Evolutionary conservation across 2,888 invertebrate genomes (phyloP).

Genomic region (Thera britannica): DNA sequence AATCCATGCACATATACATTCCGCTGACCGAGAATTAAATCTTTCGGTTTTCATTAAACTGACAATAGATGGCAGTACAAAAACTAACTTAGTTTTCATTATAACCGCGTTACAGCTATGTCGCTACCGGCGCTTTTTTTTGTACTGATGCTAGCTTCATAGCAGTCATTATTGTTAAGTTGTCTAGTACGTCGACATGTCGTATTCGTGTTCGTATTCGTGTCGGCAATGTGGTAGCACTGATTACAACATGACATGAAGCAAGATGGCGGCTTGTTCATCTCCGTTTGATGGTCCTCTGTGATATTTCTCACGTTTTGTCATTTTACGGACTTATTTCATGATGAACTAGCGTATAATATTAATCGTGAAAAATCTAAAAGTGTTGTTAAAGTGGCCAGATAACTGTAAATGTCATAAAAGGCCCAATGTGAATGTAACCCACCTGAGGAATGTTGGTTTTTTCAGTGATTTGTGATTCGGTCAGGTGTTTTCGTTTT

Average conservation of each 20-base stretch:
- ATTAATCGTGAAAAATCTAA: slow-evolving; percentile 55
- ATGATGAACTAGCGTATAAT: slow-evolving; percentile 61
- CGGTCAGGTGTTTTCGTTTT: slow-evolving; percentile 85
- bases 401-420: slow-evolving; percentile 55
- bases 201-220: slow-evolving; percentile 38
- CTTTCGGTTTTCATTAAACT: neutral
- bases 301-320: slow-evolving; percentile 75
- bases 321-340: slow-evolving; percentile 73
- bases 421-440: slow-evolving; percentile 73
- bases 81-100: neutral
- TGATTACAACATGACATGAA: slow-evolving; percentile 72
- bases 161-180: slow-evolving; percentile 47
- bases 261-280: slow-evolving; percentile 70
- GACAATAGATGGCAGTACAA: neutral
- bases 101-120: neutral
- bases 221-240: slow-evolving; percentile 64
- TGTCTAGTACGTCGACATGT: slow-evolving; percentile 53
- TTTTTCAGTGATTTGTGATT: slow-evolving; percentile 86
- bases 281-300: slow-evolving; percentile 80
- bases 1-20: no score
- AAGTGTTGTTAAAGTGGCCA: slow-evolving; percentile 63
- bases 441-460: slow-evolving; percentile 88
- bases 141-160: slow-evolving; percentile 47
- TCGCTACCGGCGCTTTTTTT: neutral
- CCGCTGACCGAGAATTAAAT: no score